Evolutionary conservation across 2,113 vertebrate genomes (phyloP).

Genomic region (Aptenodytes patagonicus): DNA sequence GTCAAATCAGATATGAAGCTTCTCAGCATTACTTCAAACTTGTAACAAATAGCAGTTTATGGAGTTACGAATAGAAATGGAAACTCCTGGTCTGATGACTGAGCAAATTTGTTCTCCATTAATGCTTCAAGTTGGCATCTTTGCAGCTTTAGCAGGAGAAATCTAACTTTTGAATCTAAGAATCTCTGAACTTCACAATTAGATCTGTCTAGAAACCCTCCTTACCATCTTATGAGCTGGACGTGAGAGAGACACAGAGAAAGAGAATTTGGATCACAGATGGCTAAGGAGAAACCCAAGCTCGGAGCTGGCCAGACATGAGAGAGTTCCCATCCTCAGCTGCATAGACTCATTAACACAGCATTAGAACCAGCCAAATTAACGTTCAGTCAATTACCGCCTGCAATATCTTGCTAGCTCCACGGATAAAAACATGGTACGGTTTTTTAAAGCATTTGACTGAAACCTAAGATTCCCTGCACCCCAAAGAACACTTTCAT

Average conservation of each 20-base stretch:
- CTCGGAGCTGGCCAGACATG: neutral
- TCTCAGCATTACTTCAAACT: neutral
- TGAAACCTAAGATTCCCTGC: neutral
- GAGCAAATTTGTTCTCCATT: neutral
- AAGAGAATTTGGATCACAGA: fast-evolving
- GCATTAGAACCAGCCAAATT: neutral
- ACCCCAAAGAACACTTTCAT: neutral
- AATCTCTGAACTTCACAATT: neutral
- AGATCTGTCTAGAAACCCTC: neutral
- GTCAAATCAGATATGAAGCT: neutral
- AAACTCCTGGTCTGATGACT: neutral
- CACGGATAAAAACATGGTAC: neutral
- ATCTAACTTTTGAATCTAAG: neutral
- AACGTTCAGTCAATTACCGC: neutral
- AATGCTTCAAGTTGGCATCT: neutral
- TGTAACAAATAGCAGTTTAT: neutral
- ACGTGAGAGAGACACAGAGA: neutral
- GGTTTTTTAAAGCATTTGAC: neutral
- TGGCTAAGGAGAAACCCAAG: neutral
- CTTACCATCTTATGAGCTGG: neutral
- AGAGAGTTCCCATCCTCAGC: neutral
- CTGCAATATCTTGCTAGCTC: neutral
- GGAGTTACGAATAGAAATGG: neutral
- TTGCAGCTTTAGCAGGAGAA: neutral
- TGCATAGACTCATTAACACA: neutral